These are phyloP conservation scores for Zoanthus sociatus DNA, from an alignment of 92 coral and sea anemone species.

Conservation along the genomic window DNA sequence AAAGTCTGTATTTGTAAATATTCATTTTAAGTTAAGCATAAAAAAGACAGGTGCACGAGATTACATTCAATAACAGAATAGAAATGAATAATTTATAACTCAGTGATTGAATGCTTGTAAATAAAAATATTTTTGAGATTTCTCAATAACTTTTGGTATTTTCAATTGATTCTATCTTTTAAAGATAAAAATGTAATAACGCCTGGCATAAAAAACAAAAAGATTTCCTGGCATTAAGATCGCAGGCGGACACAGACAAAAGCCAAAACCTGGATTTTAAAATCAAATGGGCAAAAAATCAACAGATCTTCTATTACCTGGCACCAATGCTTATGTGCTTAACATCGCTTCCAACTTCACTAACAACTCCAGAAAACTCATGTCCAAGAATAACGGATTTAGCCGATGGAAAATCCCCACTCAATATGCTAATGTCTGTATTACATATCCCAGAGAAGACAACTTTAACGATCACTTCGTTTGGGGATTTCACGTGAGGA, in stretches of 20 bases:
- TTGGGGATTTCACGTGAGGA: constrained; percentile 86
- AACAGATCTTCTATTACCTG: constrained; percentile 67
- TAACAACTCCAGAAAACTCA: constrained; percentile 95
- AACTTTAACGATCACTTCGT: constrained; percentile 92
- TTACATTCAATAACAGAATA: too few relatives aligned
- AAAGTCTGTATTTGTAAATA: too few relatives aligned
- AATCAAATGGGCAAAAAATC: background rate
- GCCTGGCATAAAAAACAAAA: background rate
- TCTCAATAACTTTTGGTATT: too few relatives aligned
- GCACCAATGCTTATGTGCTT: constrained; percentile 88
- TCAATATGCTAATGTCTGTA: constrained; percentile 78
- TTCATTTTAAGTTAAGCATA: too few relatives aligned
- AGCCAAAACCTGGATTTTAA: too few relatives aligned
- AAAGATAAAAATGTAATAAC: too few relatives aligned
- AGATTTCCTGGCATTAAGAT: background rate
- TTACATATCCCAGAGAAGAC: constrained; percentile 92
- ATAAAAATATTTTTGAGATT: too few relatives aligned
- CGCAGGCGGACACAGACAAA: too few relatives aligned
- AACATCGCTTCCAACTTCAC: constrained; percentile 91
- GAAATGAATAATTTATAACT: too few relatives aligned
- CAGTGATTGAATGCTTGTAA: too few relatives aligned
- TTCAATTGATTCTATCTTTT: too few relatives aligned
- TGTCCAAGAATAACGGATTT: constrained; percentile 94
- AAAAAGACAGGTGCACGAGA: too few relatives aligned
- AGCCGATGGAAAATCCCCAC: constrained; percentile 87